Conservation (phyloP, 1,140 invertebrate species). For the Eupristina koningsbergeri region DNA sequence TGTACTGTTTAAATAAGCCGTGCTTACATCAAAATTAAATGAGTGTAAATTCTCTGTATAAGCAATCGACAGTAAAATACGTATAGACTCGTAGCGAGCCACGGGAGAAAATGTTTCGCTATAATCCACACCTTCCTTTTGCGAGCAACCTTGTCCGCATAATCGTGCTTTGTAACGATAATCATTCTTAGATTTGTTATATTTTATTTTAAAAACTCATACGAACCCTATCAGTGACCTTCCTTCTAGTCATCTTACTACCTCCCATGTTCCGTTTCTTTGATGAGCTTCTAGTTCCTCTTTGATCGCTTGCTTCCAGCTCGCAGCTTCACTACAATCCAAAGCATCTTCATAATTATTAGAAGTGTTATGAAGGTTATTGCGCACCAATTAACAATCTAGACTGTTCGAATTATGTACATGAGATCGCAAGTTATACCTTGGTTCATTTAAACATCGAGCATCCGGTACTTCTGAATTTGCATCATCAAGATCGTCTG, state of each 20-base stretch:
- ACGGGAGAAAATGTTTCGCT: too few relatives aligned
- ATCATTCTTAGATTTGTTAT: constrained; percentile 32
- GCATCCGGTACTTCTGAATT: too few relatives aligned
- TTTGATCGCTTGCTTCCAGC: constrained; percentile 53
- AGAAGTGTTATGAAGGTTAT: constrained; percentile 35
- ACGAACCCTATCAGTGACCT: constrained; percentile 61
- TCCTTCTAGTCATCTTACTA: constrained; percentile 43
- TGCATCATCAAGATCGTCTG: not conserved
- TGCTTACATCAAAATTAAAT: constrained; percentile 48
- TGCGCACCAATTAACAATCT: not conserved
- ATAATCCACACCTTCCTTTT: constrained; percentile 63
- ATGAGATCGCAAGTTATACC: too few relatives aligned
- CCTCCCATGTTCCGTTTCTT: constrained; percentile 54
- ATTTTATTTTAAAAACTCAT: constrained; percentile 66
- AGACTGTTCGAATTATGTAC: constrained; percentile 9
- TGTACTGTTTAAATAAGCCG: constrained; percentile 48
- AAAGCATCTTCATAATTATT: constrained; percentile 51
- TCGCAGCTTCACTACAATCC: constrained; percentile 27
- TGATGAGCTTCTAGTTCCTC: constrained; percentile 54
- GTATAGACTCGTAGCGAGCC: constrained; percentile 40
- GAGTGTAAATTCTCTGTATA: not conserved
- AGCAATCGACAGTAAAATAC: constrained; percentile 46
- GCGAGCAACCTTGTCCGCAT: constrained; percentile 68
- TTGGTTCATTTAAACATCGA: too few relatives aligned
- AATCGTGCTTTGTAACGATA: constrained; percentile 63